A percentile compares a stretch with the other conserved stretches of the same genome.
These are phyloP conservation scores for Ochropleura leucogaster DNA, from an alignment of 2,888 invertebrate species.

Conservation along the genomic window DNA sequence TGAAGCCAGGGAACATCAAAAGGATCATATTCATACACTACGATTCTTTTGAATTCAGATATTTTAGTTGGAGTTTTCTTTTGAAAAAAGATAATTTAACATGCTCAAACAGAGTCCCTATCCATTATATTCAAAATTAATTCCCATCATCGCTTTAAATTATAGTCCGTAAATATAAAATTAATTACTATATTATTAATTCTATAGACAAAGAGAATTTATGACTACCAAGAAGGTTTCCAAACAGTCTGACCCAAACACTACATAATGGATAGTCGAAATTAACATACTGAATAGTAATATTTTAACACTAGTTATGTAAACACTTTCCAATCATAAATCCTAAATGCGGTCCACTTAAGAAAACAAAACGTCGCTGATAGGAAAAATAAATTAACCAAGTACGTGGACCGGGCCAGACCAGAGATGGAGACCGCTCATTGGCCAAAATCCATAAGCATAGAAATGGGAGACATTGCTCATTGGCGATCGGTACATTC, in stretches of 20 bases:
- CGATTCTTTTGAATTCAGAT: background rate
- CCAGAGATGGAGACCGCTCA: slow-evolving; percentile 59
- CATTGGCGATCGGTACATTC: slow-evolving; percentile 73
- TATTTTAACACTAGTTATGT: slow-evolving; percentile 35
- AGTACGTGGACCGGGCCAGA: slow-evolving; percentile 48
- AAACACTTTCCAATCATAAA: slow-evolving; percentile 49
- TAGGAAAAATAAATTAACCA: slow-evolving; percentile 72
- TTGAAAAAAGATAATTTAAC: background rate
- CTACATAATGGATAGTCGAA: slow-evolving; percentile 1
- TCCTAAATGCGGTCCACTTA: slow-evolving; percentile 47
- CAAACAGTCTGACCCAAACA: slow-evolving; percentile 29
- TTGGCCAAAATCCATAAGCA: slow-evolving; percentile 78
- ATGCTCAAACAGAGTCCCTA: background rate
- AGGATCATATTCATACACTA: slow-evolving; percentile 10
- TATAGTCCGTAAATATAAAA: background rate
- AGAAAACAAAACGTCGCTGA: slow-evolving; percentile 67
- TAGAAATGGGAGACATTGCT: slow-evolving; percentile 78
- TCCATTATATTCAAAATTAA: background rate
- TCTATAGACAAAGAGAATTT: slow-evolving; percentile 28
- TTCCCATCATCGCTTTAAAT: background rate
- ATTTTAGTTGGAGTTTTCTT: background rate
- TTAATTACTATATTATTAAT: background rate
- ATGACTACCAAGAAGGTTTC: slow-evolving; percentile 24
- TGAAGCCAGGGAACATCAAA: slow-evolving; percentile 30
- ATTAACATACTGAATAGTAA: slow-evolving; percentile 44